phyloP scores from a whole-genome alignment of 2,113 vertebrate species.

The Trachemys scripta region DNA sequence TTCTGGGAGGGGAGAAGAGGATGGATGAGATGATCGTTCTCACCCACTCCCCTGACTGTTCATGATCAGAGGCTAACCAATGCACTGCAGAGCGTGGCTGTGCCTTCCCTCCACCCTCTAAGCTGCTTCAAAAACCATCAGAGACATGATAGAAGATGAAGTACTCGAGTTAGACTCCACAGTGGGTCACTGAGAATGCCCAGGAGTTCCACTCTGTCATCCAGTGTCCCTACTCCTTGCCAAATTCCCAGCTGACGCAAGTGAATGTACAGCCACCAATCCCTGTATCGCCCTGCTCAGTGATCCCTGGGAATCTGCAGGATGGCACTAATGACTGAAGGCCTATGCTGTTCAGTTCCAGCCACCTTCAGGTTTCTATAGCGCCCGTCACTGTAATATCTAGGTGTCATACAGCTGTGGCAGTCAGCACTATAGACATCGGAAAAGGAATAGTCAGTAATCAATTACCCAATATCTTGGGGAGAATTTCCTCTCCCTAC shows the following conservation, averaged over 20 bases:
- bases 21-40: not conserved
- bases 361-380: not conserved
- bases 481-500: not conserved
- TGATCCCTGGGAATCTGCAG: not conserved
- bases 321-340: not conserved
- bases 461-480: not conserved
- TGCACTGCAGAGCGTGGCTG: not conserved
- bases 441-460: not conserved
- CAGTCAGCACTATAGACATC: not conserved
- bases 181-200: not conserved
- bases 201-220: not conserved
- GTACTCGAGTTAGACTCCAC: not conserved
- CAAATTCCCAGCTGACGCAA: not conserved
- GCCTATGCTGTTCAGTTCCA: not conserved
- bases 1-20: not conserved
- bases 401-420: accelerated
- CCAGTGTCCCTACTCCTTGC: not conserved
- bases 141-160: not conserved
- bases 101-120: not conserved
- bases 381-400: not conserved
- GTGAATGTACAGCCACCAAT: not conserved
- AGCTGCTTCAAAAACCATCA: not conserved
- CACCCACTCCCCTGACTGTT: not conserved
- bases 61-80: not conserved
- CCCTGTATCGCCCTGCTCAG: not conserved